A percentile compares a stretch with the other conserved stretches of the same genome.
Evolutionary conservation across 2,113 vertebrate genomes (phyloP).

Genomic region (Fulmarus glacialis): DNA sequence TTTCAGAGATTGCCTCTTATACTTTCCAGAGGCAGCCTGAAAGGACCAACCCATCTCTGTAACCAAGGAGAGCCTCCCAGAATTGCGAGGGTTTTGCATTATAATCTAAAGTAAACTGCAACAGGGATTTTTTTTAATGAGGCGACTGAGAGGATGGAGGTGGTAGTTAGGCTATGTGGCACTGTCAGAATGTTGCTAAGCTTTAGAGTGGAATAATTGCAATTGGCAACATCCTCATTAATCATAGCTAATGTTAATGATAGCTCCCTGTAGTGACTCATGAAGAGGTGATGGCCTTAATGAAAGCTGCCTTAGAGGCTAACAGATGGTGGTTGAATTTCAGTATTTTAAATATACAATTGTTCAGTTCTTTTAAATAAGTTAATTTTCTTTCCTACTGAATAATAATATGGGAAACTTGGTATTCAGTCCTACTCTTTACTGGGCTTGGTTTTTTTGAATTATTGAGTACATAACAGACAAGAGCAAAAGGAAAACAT

Average conservation of each 20-base stretch:
- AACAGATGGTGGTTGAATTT: constrained; percentile 64
- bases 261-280: constrained; percentile 65
- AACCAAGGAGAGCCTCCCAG: neutral
- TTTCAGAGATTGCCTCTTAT: neutral
- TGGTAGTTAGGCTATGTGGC: constrained; percentile 37
- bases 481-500: neutral
- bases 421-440: neutral
- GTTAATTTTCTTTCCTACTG: neutral
- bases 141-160: constrained; percentile 11
- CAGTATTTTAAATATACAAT: constrained; percentile 35
- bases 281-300: constrained; percentile 68
- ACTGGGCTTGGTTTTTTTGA: neutral
- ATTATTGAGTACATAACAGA: neutral
- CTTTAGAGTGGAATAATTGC: constrained; percentile 65
- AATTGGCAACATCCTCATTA: constrained; percentile 67
- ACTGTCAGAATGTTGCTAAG: constrained; percentile 57
- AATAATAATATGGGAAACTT: neutral
- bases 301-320: constrained; percentile 63
- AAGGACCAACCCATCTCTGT: neutral
- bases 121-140: constrained; percentile 42
- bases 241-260: constrained; percentile 73
- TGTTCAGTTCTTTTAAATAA: neutral
- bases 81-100: neutral
- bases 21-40: neutral
- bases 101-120: constrained; percentile 31